phyloP scores from a whole-genome alignment of 2,113 vertebrate genomes.

The Petroica traversi region DNA sequence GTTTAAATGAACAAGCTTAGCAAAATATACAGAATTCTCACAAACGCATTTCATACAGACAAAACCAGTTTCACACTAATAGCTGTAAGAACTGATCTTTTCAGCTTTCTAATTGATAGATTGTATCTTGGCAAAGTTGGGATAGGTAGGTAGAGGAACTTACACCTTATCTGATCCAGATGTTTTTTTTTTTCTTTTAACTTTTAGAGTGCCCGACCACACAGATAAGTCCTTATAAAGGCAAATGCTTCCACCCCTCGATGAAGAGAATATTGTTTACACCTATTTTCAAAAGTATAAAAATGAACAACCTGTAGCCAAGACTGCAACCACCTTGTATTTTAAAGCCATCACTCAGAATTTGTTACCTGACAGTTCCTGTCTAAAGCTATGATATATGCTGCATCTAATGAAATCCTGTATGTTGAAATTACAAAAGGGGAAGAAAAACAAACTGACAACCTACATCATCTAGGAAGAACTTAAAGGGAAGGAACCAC shows the following conservation, averaged over 20 bases:
- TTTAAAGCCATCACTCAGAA: constrained; percentile 80
- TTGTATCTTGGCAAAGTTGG: background rate
- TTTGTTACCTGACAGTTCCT: constrained; percentile 79
- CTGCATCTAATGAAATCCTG: constrained; percentile 77
- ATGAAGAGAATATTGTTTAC: constrained; percentile 82
- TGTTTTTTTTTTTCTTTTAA: background rate
- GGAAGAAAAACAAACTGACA: constrained; percentile 47
- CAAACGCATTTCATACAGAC: background rate
- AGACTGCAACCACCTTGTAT: constrained; percentile 73
- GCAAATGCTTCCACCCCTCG: constrained; percentile 79
- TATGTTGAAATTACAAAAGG: constrained; percentile 62
- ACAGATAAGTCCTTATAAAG: constrained; percentile 73
- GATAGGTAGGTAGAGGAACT: background rate
- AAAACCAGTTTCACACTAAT: background rate
- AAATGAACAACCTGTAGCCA: constrained; percentile 64
- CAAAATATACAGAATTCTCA: background rate
- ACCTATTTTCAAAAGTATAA: constrained; percentile 61
- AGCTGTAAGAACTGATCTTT: background rate
- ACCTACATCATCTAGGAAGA: constrained; percentile 55
- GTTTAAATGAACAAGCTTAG: background rate
- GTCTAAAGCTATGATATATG: constrained; percentile 78
- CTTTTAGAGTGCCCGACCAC: constrained; percentile 79
- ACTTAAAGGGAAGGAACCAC: constrained; percentile 54
- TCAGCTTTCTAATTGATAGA: background rate
- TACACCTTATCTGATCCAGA: background rate